Evolutionary conservation across 2,888 invertebrate genomes (phyloP), one percentile per base, ranked within the genome.

Genomic region (Lasioglossum lativentre): DNA sequence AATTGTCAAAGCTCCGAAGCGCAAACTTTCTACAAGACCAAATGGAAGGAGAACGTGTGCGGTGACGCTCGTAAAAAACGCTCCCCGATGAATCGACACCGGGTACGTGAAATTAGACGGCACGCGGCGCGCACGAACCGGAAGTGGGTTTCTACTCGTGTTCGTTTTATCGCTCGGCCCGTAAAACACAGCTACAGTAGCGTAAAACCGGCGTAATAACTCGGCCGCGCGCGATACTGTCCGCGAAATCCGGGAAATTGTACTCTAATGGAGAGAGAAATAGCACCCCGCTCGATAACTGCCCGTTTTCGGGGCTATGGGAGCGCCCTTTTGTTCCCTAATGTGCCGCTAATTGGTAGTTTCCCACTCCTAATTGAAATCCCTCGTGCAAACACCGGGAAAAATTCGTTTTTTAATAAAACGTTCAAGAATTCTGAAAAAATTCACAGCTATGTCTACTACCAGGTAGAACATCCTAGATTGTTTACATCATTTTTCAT

Each of bases 101-200:
- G 42, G 59, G 27, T n/a, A 30, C 71, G 78, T 68, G 76, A 79
- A 85, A 78, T 82, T 78, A 82, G 75, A 72, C 73, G 74, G 30
- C 3, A 59, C 59, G 27, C 59, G 59, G 27, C 27, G 59, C 10
- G 27, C 56, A 59, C 63, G 42, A 19, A 68, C 66, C 75, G 42
- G 27, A n/a, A 30, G 45, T 38, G 59, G 14, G 47, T 47, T 52
- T 23, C n/a, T 27, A 19, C 6, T n/a, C n/a, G 77, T 2, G 45
- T 56, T 23, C 68, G 42, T 68, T 85, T 72, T 75, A 85, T 40
- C 30, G 70, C 45, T 23, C 16, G 59, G 8, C 30, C 30, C 52
- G 66, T 77, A 78, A 85, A 85, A 82, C 45, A 19, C 38, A 56
- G 56, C 47, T 30, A 30, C 34, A 34, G n/a, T 75, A 68, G n/a